Evolutionary conservation across 2,888 invertebrate species (phyloP).

Genomic region (Biston stratarius): DNA sequence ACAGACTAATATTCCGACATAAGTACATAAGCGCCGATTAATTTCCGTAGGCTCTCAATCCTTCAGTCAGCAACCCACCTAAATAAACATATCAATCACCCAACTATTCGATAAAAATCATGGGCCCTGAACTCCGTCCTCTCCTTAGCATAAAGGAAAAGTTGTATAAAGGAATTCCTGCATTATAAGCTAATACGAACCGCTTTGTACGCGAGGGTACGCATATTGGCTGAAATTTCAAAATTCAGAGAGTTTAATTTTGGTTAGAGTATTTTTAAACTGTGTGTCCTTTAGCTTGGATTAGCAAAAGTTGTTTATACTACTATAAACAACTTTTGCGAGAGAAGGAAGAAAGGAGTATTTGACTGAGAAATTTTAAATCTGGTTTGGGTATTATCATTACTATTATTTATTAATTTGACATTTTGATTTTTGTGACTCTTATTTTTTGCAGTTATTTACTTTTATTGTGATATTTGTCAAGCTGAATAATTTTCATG

Average conservation of each 20-base stretch:
- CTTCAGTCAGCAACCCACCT: background rate
- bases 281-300: background rate
- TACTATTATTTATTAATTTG: too few relatives aligned
- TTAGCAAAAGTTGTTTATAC: background rate
- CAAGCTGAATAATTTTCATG: too few relatives aligned
- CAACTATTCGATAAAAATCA: constrained; percentile 23
- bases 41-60: background rate
- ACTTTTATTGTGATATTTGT: too few relatives aligned
- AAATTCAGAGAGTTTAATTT: constrained; percentile 10
- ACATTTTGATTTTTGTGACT: too few relatives aligned
- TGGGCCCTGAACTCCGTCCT: constrained; percentile 3
- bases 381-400: too few relatives aligned
- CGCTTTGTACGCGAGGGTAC: constrained; percentile 17
- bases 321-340: too few relatives aligned
- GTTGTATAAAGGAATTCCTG: constrained; percentile 24
- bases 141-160: constrained; percentile 24
- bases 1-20: too few relatives aligned
- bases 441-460: too few relatives aligned
- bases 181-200: constrained; percentile 26
- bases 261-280: background rate
- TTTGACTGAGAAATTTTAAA: too few relatives aligned
- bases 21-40: too few relatives aligned
- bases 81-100: constrained; percentile 10
- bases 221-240: constrained; percentile 22
- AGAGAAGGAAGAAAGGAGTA: too few relatives aligned